Base-by-base conservation (phyloP, 2,888 invertebrate genomes). In the Stenurella melanura region DNA sequence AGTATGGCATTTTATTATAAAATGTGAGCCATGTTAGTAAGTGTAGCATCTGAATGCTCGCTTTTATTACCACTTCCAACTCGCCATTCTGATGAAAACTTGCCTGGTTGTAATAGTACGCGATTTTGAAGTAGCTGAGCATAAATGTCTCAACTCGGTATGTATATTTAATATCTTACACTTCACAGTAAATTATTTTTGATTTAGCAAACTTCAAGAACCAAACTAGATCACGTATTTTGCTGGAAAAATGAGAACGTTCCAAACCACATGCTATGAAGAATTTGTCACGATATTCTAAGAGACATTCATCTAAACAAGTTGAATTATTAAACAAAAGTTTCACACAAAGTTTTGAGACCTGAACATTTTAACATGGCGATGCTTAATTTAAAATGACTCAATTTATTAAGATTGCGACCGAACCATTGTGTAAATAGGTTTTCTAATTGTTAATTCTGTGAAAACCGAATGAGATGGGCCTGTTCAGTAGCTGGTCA, bases 191-290 rank as follows among this genome's bases (percentile, higher is more conserved):
- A 6, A 7, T 50, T 12, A n/a, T n/a, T n/a, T n/a, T 50, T 50
- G 50, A 50, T n/a, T n/a, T 0, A 0, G n/a, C 7, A 50, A 6
- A 17, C 50, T 50, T 50, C 50, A n/a, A 17, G 5, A 50, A 15
- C n/a, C 50, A n/a, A 50, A 50, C 50, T 15, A 50, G 50, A 50
- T 50, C 50, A 50, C 50, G 50, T 50, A 50, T 50, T 50, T 50
- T n/a, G 50, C 50, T 15, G 15, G 50, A 50, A 50, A 50, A 50
- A n/a, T 50, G n/a, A 1, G 50, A 50, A 50, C 50, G n/a, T 15
- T 50, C 2, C n/a, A n/a, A n/a, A 26, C 21, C 21, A 34, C 9
- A 34, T 34, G 30, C 7, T 34, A 34, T 9, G 30, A 34, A 26
- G 30, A 6, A 34, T 34, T n/a, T 50, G 12, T 42, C 15, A 1